Evolutionary conservation across 2,797 vertebrate species (phyloP).

Genomic region (Sebastes steindachneri): DNA sequence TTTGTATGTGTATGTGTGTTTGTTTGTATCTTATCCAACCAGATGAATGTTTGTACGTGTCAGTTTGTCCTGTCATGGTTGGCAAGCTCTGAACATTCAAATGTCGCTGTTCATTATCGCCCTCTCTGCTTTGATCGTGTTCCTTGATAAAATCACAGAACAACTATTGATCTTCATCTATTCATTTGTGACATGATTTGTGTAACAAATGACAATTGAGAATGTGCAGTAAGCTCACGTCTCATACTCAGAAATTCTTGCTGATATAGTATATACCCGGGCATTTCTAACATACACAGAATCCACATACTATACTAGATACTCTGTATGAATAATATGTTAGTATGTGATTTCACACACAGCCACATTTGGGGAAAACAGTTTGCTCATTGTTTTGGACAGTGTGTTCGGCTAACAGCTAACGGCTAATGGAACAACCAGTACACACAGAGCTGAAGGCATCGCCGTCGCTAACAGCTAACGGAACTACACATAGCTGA

Average conservation of each 20-base stretch:
- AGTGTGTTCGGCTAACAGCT: no score
- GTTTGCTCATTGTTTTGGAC: no score
- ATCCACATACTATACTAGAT: background rate
- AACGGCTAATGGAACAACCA: no score
- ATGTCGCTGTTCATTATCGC: conserved; percentile 9
- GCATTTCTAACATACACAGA: background rate
- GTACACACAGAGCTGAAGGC: no score
- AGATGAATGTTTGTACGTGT: background rate
- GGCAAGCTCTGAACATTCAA: conserved; percentile 21
- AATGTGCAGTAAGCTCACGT: background rate
- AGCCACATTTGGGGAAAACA: no score
- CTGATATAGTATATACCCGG: background rate
- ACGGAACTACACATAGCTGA: no score
- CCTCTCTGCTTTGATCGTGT: background rate
- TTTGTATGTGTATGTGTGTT: background rate
- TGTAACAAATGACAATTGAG: background rate
- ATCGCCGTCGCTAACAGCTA: no score
- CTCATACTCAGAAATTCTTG: background rate
- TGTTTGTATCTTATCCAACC: background rate
- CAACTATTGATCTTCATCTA: conserved; percentile 13
- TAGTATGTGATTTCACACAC: no score
- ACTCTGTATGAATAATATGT: no score
- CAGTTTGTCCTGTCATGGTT: conserved; percentile 10
- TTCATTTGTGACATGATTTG: background rate
- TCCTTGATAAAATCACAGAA: conserved; percentile 8